Conservation (phyloP, 2,113 vertebrate genomes). For the Peucedramus taeniatus region DNA sequence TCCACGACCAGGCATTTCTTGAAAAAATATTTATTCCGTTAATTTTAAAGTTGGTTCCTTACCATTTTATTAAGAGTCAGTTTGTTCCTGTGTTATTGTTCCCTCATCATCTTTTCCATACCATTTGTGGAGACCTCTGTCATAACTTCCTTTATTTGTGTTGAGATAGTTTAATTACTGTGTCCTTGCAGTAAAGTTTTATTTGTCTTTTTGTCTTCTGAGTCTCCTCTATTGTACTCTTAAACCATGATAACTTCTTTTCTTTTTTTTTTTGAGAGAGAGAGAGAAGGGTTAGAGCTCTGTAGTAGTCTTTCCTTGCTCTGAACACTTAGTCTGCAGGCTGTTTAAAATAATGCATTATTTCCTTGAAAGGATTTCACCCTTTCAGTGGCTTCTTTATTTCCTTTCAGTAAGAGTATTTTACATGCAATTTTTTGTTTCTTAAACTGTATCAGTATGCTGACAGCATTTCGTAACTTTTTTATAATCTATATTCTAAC, state of each 20-base stretch:
- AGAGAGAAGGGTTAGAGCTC: neutral
- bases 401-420: neutral
- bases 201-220: neutral
- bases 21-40: neutral
- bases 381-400: neutral
- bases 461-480: neutral
- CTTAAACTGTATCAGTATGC: neutral
- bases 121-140: neutral
- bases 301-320: neutral
- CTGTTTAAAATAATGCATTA: neutral
- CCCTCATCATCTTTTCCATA: neutral
- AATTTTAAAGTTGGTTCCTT: neutral
- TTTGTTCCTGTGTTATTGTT: slow-evolving; percentile 37
- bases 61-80: neutral
- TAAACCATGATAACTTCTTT: neutral
- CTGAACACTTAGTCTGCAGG: neutral
- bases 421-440: neutral
- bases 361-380: neutral
- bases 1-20: neutral
- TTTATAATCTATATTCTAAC: neutral
- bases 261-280: neutral
- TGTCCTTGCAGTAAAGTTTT: neutral
- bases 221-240: neutral
- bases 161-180: neutral
- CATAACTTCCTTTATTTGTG: slow-evolving; percentile 33